A percentile compares a stretch with the other conserved stretches of the same genome.
phyloP scores from a whole-genome alignment of 2,113 vertebrate genomes.

The Pycnonotus jocosus region DNA sequence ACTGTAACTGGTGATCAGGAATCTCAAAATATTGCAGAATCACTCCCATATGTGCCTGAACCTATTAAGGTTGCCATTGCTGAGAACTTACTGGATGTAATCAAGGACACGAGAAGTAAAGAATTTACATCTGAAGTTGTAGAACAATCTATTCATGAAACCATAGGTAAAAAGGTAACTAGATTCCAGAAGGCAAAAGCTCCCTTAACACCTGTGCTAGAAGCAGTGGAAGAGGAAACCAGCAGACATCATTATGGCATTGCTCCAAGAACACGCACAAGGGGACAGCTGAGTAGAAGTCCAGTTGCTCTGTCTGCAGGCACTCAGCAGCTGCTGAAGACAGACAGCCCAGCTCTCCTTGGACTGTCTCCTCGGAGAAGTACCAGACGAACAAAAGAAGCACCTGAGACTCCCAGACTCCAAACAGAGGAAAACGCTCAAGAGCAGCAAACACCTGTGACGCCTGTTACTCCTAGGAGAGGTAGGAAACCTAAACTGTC shows the following conservation, averaged over 20 bases:
- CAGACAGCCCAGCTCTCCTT: background rate
- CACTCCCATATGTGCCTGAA: constrained; percentile 73
- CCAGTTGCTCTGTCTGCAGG: background rate
- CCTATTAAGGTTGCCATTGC: constrained; percentile 71
- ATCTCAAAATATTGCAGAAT: constrained; percentile 53
- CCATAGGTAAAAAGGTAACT: constrained; percentile 43
- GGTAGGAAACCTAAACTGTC: constrained; percentile 51
- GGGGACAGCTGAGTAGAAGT: background rate
- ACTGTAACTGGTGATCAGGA: constrained; percentile 58
- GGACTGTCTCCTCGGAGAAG: constrained; percentile 67
- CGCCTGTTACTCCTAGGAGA: constrained; percentile 66
- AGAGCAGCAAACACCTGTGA: constrained; percentile 24
- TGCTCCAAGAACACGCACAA: constrained; percentile 50
- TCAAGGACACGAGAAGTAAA: constrained; percentile 76
- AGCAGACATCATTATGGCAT: background rate
- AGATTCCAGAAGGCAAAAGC: constrained; percentile 16
- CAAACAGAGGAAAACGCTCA: constrained; percentile 4
- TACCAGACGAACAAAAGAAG: constrained; percentile 57
- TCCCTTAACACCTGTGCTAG: background rate
- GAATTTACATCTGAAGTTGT: constrained; percentile 63
- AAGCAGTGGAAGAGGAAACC: constrained; percentile 19
- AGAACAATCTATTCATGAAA: constrained; percentile 61
- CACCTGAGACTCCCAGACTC: background rate
- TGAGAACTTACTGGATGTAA: constrained; percentile 72
- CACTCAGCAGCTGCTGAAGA: background rate